phyloP scores from a whole-genome alignment of 35 echinoderm and acorn worm species.

The Ptychodera flava region DNA sequence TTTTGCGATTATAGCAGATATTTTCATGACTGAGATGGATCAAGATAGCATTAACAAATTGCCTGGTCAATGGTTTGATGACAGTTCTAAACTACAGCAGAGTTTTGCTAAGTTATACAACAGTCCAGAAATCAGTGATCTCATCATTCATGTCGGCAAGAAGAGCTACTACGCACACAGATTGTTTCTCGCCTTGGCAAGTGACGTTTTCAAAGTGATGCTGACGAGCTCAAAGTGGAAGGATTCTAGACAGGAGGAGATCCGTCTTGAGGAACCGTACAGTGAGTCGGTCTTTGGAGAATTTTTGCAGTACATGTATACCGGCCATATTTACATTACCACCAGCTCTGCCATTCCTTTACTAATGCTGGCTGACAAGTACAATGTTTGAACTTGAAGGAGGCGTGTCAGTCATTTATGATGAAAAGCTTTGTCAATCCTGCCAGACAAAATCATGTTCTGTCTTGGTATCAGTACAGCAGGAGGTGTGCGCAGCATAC shows the following conservation, averaged over 20 bases:
- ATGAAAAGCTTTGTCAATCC: conserved; percentile 80
- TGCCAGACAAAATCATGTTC: conserved; percentile 74
- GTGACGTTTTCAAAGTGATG: conserved; percentile 35
- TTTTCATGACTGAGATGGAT: no score
- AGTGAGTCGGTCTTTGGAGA: conserved; percentile 10
- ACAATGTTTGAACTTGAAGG: conserved; percentile 64
- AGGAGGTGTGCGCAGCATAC: conserved; percentile 95
- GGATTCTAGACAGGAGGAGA: conserved; percentile 21
- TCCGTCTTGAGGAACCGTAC: conserved; percentile 10
- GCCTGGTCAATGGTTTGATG: background rate
- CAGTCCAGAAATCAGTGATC: conserved; percentile 25
- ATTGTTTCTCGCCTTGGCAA: conserved; percentile 8
- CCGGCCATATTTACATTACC: conserved; percentile 6
- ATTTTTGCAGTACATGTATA: conserved; percentile 30
- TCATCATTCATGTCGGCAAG: conserved; percentile 15
- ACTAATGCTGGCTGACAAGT: conserved; percentile 97
- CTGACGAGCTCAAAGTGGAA: conserved; percentile 16
- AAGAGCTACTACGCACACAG: conserved; percentile 28
- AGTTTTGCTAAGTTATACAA: conserved; percentile 9
- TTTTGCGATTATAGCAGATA: no score
- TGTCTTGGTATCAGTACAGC: conserved; percentile 96
- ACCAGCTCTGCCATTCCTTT: conserved; percentile 70
- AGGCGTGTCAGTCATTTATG: conserved; percentile 75
- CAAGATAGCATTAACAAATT: background rate
- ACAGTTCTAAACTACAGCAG: background rate